Evolutionary conservation across 2,797 vertebrate genomes (phyloP).

Genomic region (Sebastes ruberrimus): DNA sequence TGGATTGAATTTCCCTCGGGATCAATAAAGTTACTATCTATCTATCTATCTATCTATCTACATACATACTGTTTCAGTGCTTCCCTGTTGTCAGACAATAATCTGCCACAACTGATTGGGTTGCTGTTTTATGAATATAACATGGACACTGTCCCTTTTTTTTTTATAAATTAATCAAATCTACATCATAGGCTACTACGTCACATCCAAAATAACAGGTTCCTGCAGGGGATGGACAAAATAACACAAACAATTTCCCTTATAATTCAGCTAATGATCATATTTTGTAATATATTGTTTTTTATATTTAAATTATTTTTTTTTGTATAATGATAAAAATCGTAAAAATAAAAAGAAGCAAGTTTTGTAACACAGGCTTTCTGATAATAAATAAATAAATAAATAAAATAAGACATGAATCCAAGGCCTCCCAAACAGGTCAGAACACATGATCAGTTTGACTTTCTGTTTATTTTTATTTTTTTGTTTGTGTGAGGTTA

Average conservation of each 20-base stretch:
- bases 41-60: too few relatives aligned
- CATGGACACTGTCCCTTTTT: background rate
- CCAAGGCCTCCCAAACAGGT: background rate
- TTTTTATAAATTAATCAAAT: background rate
- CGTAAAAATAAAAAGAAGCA: background rate
- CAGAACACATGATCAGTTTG: fast-evolving
- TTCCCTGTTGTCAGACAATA: background rate
- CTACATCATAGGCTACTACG: background rate
- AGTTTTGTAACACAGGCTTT: background rate
- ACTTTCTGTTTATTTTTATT: background rate
- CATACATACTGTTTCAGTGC: background rate
- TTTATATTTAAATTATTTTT: background rate
- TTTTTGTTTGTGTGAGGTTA: background rate
- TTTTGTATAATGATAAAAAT: background rate
- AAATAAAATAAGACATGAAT: background rate
- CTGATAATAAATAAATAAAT: background rate
- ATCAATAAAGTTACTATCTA: too few relatives aligned
- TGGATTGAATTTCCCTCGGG: too few relatives aligned
- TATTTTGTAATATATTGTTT: background rate
- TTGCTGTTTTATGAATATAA: background rate
- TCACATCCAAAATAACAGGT: background rate
- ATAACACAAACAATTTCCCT: background rate
- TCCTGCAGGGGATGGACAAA: background rate
- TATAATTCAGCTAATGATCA: background rate
- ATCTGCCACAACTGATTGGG: background rate